Conservation (phyloP, 2,113 vertebrate species). For the Steatornis caripensis region DNA sequence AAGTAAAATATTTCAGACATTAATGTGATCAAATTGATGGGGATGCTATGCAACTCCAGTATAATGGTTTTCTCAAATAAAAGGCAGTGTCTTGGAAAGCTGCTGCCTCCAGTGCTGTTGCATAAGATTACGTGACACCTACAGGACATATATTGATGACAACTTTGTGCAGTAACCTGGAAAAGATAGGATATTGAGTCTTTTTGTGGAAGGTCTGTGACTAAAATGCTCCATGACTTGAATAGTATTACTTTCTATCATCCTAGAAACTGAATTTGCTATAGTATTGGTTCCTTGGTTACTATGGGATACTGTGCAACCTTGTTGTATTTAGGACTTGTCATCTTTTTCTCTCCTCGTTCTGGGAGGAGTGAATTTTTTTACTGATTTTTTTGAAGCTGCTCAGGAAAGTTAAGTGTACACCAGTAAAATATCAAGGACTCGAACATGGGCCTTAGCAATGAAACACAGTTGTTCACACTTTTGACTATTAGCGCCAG, state of each 20-base stretch:
- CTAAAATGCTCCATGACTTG: neutral
- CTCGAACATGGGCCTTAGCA: neutral
- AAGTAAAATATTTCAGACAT: constrained; percentile 35
- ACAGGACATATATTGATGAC: neutral
- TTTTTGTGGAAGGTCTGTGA: neutral
- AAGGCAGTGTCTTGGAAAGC: neutral
- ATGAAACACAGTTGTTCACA: neutral
- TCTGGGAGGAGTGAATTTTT: neutral
- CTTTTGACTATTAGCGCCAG: neutral
- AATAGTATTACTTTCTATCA: neutral
- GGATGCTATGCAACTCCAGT: neutral
- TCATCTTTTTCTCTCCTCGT: neutral
- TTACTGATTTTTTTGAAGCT: neutral
- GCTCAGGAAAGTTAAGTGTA: neutral
- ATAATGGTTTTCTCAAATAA: neutral
- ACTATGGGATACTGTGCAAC: neutral
- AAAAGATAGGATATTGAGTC: neutral
- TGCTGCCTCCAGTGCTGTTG: neutral
- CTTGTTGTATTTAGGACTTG: neutral
- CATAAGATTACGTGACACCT: neutral
- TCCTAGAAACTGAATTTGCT: neutral
- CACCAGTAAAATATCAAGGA: neutral
- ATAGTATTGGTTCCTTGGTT: neutral
- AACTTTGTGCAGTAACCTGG: neutral
- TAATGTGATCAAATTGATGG: neutral